phyloP scores from a whole-genome alignment of 2,797 vertebrate species.

The Thaleichthys pacificus region DNA sequence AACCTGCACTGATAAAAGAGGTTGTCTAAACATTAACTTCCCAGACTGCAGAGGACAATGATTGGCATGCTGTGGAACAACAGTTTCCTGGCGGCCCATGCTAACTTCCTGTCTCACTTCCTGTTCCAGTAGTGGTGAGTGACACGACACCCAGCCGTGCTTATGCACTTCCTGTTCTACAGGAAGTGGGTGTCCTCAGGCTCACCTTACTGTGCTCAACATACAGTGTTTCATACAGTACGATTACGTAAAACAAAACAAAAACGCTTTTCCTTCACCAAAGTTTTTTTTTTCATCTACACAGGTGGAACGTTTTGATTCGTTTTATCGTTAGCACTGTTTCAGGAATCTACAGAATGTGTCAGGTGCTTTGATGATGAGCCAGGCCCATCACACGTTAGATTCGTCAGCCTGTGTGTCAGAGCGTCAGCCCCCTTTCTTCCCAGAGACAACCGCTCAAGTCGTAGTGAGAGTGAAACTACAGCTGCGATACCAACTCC shows the following conservation, averaged over 20 bases:
- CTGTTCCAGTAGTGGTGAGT: slow-evolving; percentile 46
- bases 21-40: slow-evolving; percentile 45
- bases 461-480: slow-evolving; percentile 9
- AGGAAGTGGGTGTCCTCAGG: slow-evolving; percentile 46
- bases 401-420: neutral
- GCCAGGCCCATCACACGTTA: neutral
- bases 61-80: slow-evolving; percentile 44
- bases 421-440: neutral
- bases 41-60: slow-evolving; percentile 39
- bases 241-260: neutral
- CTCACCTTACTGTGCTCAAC: too few species aligned
- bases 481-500: neutral
- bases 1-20: slow-evolving; percentile 38
- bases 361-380: neutral
- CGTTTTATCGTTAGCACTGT: neutral
- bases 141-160: slow-evolving; percentile 32
- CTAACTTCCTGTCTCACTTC: slow-evolving; percentile 60
- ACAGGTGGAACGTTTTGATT: neutral
- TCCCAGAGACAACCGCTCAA: neutral
- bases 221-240: too few species aligned
- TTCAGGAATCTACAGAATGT: neutral
- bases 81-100: slow-evolving; percentile 58
- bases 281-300: neutral
- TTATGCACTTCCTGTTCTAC: slow-evolving; percentile 55
- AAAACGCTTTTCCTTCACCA: neutral